Evolutionary conservation across 2,888 invertebrate genomes (phyloP).

Genomic region (Silvanus unidentatus): DNA sequence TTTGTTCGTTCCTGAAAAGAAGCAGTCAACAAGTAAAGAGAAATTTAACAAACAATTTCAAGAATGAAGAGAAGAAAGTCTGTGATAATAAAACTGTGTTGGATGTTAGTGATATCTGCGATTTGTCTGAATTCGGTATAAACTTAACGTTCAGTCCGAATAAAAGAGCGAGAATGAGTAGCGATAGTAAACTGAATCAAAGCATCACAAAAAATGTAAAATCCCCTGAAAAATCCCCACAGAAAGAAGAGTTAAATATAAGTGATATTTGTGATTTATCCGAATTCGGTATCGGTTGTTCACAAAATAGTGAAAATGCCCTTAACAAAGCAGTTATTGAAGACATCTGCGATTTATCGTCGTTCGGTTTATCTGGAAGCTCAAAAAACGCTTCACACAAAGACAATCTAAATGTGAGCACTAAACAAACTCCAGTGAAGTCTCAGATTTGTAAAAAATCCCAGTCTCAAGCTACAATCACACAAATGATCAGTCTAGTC

Average conservation of each 20-base stretch:
- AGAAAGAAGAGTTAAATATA: too few species aligned
- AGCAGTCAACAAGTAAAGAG: background rate
- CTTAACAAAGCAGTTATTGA: slow-evolving; percentile 8
- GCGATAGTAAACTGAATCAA: too few species aligned
- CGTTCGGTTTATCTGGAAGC: slow-evolving; percentile 25
- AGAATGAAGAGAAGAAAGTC: too few species aligned
- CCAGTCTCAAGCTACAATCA: slow-evolving; percentile 22
- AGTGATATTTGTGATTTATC: slow-evolving; percentile 18
- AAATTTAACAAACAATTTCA: too few species aligned
- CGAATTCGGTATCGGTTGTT: slow-evolving; percentile 7
- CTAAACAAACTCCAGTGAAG: too few species aligned
- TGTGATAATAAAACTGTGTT: background rate
- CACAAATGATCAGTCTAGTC: slow-evolving; percentile 38
- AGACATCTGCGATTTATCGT: slow-evolving; percentile 26
- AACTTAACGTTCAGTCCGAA: background rate
- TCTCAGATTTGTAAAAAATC: too few species aligned
- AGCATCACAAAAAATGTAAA: background rate
- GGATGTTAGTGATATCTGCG: slow-evolving; percentile 17
- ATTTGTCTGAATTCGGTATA: slow-evolving; percentile 15
- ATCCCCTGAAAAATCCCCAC: background rate
- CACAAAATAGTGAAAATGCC: slow-evolving; percentile 1
- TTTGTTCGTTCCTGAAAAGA: background rate
- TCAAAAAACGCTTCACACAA: slow-evolving; percentile 2
- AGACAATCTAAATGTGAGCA: slow-evolving; percentile 6
- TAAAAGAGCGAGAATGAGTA: too few species aligned